Evolutionary conservation across 2,113 vertebrate genomes (phyloP).

Genomic region (Neomonachus schauinslandi): DNA sequence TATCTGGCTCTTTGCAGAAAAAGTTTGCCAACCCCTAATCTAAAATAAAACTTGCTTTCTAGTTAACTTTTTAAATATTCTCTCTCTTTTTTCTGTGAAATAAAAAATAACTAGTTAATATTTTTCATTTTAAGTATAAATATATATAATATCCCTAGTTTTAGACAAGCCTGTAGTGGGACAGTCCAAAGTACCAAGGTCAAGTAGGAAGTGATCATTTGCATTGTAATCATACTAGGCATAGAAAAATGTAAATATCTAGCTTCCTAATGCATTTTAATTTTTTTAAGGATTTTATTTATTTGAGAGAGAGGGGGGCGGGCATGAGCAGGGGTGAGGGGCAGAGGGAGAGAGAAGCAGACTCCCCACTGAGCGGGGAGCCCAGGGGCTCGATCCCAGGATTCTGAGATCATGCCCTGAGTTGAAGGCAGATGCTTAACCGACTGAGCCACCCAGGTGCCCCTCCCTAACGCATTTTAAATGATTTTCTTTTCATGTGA

Average conservation of each 20-base stretch:
- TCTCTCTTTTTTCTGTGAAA: background rate
- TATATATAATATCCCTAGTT: constrained; percentile 4
- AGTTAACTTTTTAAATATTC: constrained; percentile 4
- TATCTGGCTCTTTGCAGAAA: background rate
- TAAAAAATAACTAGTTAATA: constrained; percentile 21
- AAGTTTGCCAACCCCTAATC: background rate
- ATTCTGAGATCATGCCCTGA: background rate
- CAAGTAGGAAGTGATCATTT: background rate
- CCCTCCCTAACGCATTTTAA: background rate
- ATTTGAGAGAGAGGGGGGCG: background rate
- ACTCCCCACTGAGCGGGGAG: background rate
- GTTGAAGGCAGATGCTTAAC: background rate
- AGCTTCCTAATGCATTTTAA: background rate
- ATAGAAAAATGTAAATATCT: constrained; percentile 19
- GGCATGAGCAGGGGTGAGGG: background rate
- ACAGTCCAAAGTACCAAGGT: background rate
- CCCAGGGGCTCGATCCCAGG: background rate
- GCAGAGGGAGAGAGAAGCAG: too few species aligned
- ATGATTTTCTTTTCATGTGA: background rate
- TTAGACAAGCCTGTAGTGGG: background rate
- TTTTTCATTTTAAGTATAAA: constrained; percentile 27
- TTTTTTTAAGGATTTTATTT: background rate
- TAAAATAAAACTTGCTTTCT: background rate
- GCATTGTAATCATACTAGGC: background rate
- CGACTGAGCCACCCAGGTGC: background rate